Evolutionary conservation across 2,888 invertebrate genomes (phyloP).

Genomic region (Baccha elongata): DNA sequence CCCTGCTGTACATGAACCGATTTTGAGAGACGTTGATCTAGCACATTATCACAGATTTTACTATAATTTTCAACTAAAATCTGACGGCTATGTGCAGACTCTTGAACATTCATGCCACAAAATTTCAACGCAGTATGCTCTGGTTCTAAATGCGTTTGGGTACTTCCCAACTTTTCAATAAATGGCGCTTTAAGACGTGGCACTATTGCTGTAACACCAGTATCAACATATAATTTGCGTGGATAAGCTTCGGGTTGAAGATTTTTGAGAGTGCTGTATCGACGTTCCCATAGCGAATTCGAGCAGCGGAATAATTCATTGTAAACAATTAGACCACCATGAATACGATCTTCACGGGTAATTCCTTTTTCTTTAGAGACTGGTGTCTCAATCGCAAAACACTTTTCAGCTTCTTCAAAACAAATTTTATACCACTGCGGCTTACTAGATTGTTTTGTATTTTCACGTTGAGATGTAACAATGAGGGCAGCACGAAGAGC

Average conservation of each 20-base stretch:
- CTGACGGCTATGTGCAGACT: conserved; percentile 93
- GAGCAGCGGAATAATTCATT: conserved; percentile 97
- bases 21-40: conserved; percentile 89
- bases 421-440: conserved; percentile 97
- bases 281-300: conserved; percentile 93
- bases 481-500: conserved; percentile 97
- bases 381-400: conserved; percentile 86
- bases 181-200: conserved; percentile 83
- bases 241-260: conserved; percentile 81
- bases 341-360: conserved; percentile 94
- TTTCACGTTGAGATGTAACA: conserved; percentile 97
- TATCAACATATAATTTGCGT: conserved; percentile 76
- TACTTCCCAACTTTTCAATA: conserved; percentile 80
- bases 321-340: conserved; percentile 95
- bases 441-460: conserved; percentile 94
- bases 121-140: conserved; percentile 78
- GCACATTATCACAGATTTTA: conserved; percentile 89
- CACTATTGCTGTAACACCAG: conserved; percentile 77
- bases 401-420: conserved; percentile 93
- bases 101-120: conserved; percentile 85
- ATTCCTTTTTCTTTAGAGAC: conserved; percentile 88
- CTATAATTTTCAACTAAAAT: conserved; percentile 93
- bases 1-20: conserved; percentile 93
- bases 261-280: conserved; percentile 89
- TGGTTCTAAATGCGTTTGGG: conserved; percentile 77